Evolutionary conservation across 2,888 invertebrate genomes (phyloP).

Genomic region (Elysia crispata): DNA sequence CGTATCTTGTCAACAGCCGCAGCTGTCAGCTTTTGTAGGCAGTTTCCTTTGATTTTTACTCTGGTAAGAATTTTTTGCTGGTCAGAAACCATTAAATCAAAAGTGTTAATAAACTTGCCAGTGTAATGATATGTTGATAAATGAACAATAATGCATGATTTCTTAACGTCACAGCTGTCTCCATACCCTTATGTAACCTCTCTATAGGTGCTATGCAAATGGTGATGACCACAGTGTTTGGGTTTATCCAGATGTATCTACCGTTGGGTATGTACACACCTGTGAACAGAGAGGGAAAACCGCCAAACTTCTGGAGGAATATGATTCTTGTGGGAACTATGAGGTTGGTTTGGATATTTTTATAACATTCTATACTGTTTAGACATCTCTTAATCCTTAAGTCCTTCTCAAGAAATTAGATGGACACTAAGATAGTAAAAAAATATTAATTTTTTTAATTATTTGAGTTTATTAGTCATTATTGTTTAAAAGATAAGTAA

Average conservation of each 20-base stretch:
- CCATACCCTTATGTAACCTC: neutral
- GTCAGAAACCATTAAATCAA: too few relatives aligned
- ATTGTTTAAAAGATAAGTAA: too few relatives aligned
- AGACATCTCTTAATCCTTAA: neutral
- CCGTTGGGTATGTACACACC: constrained; percentile 84
- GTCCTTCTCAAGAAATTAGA: neutral
- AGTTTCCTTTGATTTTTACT: too few relatives aligned
- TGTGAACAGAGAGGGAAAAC: constrained; percentile 78
- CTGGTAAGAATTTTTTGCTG: too few relatives aligned
- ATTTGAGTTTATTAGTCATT: too few relatives aligned
- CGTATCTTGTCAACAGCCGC: too few relatives aligned
- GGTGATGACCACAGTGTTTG: constrained; percentile 85
- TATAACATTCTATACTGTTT: constrained; percentile 10
- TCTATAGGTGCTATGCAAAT: constrained; percentile 85
- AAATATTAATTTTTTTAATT: too few relatives aligned
- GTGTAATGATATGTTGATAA: too few relatives aligned
- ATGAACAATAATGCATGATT: too few relatives aligned
- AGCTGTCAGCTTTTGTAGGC: too few relatives aligned
- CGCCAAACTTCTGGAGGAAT: constrained; percentile 85
- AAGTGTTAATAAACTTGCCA: too few relatives aligned
- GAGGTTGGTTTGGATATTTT: constrained; percentile 78
- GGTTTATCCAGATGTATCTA: constrained; percentile 86
- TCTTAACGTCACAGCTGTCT: too few relatives aligned
- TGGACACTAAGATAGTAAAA: neutral
- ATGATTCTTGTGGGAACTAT: constrained; percentile 86